Percentiles rank a stretch among this genome's conserved stretches.
Evolutionary conservation across 2,113 vertebrate species (phyloP).

Genomic region (Lynx canadensis): DNA sequence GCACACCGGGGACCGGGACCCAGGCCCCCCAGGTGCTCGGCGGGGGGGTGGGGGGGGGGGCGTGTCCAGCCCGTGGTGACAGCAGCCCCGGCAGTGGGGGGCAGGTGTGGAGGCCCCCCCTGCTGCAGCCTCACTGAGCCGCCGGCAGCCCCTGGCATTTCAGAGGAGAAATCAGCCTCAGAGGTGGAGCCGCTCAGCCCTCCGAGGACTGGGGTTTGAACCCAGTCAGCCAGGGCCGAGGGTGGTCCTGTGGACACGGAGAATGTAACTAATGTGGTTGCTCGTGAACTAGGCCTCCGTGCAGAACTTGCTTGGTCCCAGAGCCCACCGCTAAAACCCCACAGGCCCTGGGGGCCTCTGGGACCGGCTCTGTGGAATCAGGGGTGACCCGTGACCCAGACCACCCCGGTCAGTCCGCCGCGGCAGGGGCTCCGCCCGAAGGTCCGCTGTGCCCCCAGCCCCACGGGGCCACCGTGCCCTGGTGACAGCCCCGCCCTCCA

Average conservation of each 20-base stretch:
- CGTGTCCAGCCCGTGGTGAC: fast-evolving
- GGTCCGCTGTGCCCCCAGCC: not conserved
- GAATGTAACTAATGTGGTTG: not conserved
- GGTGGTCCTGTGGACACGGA: fast-evolving
- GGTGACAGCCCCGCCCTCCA: not conserved
- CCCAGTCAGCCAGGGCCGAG: fast-evolving
- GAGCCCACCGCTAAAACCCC: fast-evolving
- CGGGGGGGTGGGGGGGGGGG: fast-evolving
- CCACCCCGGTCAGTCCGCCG: too few species aligned
- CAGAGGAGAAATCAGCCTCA: not conserved
- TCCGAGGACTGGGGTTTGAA: not conserved
- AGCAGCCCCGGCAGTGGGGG: fast-evolving
- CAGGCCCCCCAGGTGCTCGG: not conserved
- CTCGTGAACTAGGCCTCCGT: fast-evolving
- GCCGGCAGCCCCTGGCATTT: not conserved
- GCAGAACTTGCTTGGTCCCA: not conserved
- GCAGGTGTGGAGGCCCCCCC: fast-evolving
- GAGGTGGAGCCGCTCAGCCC: fast-evolving
- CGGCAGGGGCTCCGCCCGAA: not conserved
- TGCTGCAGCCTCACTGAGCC: not conserved
- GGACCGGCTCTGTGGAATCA: not conserved
- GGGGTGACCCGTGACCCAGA: not conserved
- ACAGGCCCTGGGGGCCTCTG: not conserved
- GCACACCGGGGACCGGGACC: fast-evolving
- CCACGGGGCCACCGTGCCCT: not conserved